A percentile compares a stretch with the other conserved stretches of the same genome.
phyloP scores from a whole-genome alignment of 1,140 invertebrate species.

The Hylaeus anthracinus region DNA sequence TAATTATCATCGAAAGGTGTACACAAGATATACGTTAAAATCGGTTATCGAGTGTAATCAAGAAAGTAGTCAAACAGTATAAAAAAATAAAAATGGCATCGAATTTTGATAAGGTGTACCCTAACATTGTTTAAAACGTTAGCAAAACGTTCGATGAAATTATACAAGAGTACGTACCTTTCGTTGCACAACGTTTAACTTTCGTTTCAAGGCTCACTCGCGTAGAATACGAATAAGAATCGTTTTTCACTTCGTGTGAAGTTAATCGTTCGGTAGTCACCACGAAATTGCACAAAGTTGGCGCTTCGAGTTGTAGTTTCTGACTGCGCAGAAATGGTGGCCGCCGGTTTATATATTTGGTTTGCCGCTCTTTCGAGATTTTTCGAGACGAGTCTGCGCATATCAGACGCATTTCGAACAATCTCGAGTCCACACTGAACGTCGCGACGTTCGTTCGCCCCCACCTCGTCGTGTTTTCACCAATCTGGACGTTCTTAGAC shows the following conservation, averaged over 20 bases:
- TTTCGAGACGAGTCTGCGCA: constrained; percentile 31
- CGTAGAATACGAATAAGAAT: neutral
- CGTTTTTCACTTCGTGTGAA: neutral
- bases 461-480: neutral
- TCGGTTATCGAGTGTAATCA: no score
- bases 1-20: no score
- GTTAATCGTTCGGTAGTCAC: neutral
- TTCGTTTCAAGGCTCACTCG: neutral
- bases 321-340: constrained; percentile 42
- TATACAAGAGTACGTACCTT: neutral
- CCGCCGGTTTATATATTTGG: constrained; percentile 54
- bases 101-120: neutral
- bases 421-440: neutral
- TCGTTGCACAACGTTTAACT: neutral
- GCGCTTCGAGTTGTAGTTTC: constrained; percentile 9
- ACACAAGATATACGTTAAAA: no score
- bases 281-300: neutral
- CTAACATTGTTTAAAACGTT: neutral
- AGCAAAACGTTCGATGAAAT: neutral
- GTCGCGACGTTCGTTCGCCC: neutral
- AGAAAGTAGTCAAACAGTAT: no score
- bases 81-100: neutral
- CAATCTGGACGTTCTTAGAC: neutral
- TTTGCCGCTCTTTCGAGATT: constrained; percentile 53
- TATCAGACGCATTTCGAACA: neutral